phyloP scores from a whole-genome alignment of 2,797 vertebrate genomes.

The Coilia nasus region DNA sequence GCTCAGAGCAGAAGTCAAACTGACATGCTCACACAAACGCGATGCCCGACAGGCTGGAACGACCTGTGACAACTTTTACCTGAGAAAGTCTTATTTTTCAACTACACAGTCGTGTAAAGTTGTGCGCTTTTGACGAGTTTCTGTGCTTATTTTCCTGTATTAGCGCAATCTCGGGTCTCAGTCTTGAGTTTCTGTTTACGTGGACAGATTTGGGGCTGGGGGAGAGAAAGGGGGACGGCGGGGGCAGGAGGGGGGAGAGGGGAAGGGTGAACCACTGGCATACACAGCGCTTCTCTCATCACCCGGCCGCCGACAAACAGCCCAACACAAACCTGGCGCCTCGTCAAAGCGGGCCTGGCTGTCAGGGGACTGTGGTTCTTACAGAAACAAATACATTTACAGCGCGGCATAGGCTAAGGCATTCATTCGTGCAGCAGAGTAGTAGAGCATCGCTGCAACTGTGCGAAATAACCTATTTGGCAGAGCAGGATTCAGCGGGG shows the following conservation, averaged over 20 bases:
- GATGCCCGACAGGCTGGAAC: background rate
- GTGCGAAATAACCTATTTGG: background rate
- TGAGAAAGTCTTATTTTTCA: background rate
- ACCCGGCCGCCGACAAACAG: conserved; percentile 27
- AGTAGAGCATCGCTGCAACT: background rate
- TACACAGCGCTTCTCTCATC: conserved; percentile 54
- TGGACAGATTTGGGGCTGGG: conserved; percentile 67
- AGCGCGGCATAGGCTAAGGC: background rate
- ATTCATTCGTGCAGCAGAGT: background rate
- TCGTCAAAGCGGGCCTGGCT: background rate
- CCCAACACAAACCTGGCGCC: conserved; percentile 27
- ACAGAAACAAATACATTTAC: too few species aligned
- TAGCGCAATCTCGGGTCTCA: background rate
- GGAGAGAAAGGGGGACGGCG: conserved; percentile 18
- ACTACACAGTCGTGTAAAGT: background rate
- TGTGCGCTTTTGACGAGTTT: background rate
- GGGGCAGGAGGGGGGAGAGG: conserved; percentile 50
- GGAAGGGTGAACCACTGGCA: conserved; percentile 68
- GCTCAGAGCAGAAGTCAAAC: background rate
- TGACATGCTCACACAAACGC: background rate
- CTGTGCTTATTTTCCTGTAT: background rate
- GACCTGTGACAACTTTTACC: background rate
- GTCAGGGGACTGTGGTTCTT: background rate
- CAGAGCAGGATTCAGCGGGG: background rate
- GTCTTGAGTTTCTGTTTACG: conserved; percentile 68